Evolutionary conservation across 2,113 vertebrate genomes (phyloP).

Genomic region (Canis aureus): DNA sequence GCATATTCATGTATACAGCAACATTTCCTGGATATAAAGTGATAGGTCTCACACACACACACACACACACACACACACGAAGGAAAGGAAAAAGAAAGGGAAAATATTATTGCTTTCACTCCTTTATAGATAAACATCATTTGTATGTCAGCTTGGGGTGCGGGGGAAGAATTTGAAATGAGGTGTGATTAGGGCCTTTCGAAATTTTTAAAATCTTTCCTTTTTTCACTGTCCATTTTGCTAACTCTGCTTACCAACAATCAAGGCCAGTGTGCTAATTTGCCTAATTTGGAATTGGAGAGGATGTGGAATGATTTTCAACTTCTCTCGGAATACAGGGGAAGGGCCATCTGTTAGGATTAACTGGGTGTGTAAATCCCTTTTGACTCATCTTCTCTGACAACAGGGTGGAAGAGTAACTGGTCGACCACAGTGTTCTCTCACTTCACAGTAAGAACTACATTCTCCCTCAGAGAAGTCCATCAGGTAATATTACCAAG

Average conservation of each 20-base stretch:
- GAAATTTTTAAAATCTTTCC: neutral
- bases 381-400: constrained; percentile 78
- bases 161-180: neutral
- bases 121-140: neutral
- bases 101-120: neutral
- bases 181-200: neutral
- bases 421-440: constrained; percentile 29
- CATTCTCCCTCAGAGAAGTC: constrained; percentile 71
- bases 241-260: constrained; percentile 49
- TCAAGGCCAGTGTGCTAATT: constrained; percentile 45
- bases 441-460: constrained; percentile 51
- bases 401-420: constrained; percentile 61
- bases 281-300: constrained; percentile 59
- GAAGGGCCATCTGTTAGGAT: constrained; percentile 84
- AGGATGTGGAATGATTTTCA: constrained; percentile 77
- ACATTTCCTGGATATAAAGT: neutral
- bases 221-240: neutral
- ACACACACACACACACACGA: no score
- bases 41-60: neutral
- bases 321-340: constrained; percentile 71
- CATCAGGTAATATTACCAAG: constrained; percentile 82
- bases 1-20: neutral
- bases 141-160: neutral
- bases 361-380: constrained; percentile 72
- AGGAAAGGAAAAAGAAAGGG: neutral